Conservation (phyloP, 2,888 invertebrate species). For the Limnephilus marmoratus region DNA sequence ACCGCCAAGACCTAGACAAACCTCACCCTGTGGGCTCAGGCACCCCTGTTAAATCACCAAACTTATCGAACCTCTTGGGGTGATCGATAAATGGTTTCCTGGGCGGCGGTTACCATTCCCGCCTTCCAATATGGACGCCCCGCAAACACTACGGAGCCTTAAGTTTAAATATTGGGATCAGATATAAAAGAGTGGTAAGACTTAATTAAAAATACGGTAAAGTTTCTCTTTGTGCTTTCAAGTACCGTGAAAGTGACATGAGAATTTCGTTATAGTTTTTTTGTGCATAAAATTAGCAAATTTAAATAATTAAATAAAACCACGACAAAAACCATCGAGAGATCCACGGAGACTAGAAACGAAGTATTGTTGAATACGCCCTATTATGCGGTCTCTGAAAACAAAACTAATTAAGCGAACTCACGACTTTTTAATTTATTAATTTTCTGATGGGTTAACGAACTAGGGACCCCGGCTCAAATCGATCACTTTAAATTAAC, state of each 20-base stretch:
- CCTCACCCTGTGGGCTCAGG: too few relatives aligned
- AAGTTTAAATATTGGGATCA: too few relatives aligned
- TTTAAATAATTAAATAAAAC: neutral
- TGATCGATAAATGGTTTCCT: too few relatives aligned
- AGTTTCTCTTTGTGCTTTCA: neutral
- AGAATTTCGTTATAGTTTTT: neutral
- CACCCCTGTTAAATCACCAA: too few relatives aligned
- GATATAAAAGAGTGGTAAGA: too few relatives aligned
- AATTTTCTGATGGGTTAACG: constrained; percentile 6
- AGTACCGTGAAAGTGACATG: neutral
- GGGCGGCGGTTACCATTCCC: too few relatives aligned
- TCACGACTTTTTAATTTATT: constrained; percentile 23
- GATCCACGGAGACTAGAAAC: neutral
- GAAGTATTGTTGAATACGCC: neutral
- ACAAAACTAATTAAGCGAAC: constrained; percentile 17
- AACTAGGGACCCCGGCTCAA: neutral
- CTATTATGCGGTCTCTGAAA: neutral
- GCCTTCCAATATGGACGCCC: too few relatives aligned
- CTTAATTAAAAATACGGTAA: too few relatives aligned
- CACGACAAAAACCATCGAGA: too few relatives aligned
- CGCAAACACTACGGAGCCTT: too few relatives aligned
- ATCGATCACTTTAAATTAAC: constrained; percentile 10
- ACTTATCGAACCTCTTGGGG: too few relatives aligned
- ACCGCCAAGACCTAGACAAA: too few relatives aligned
- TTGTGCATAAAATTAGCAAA: neutral